Evolutionary conservation across 92 coral and sea anemone genomes (phyloP), one percentile per base, ranked within the genome.

Genomic region (Palythoa caribaeorum): DNA sequence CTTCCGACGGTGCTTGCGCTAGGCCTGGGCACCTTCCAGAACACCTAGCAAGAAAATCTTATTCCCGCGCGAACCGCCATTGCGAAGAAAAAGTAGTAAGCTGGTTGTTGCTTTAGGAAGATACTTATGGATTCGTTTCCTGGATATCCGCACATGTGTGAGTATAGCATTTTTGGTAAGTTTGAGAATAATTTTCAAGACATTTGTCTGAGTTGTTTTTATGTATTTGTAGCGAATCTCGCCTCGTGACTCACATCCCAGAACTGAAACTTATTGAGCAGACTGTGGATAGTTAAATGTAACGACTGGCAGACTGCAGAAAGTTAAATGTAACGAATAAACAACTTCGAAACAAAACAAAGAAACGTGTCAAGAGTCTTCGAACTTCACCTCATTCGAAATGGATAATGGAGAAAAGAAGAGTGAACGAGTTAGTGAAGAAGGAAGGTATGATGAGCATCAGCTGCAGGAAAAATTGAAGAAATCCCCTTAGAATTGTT

Each of bases 401-500:
- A 70, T 70, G 74, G 74, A 70, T 28, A 28, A 70, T 54, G 74
- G 84, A 86, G 50, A 73, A 84, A 14, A 76, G 80, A 79, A 51
- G n/a, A 19, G 74, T 87, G 14, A 85, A 86, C 47, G 87, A 81
- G 1, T 86, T 85, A 59, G 84, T 78, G 54, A 63, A 71, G 2
- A 38, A 55, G 71, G 35, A 63, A 35, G 3, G 21, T 3, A 5
- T 63, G 35, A 63, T 35, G 28, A 63, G 35, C 71, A 63, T 1
- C 28, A 63, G 17, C 21, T 20, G 35, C 52, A 66, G 52, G 47
- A 60, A 35, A 79, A 79, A 84, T 40, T 65, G 88, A 70, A 73
- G 53, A 73, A 39, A 73, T 87, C 90, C 70, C 83, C 81, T n/a
- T n/a, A n/a, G n/a, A 21, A 55, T 83, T 28, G 93, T 91, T 21